Evolutionary conservation across 2,113 vertebrate genomes (phyloP).

Genomic region (Carassius carassius): DNA sequence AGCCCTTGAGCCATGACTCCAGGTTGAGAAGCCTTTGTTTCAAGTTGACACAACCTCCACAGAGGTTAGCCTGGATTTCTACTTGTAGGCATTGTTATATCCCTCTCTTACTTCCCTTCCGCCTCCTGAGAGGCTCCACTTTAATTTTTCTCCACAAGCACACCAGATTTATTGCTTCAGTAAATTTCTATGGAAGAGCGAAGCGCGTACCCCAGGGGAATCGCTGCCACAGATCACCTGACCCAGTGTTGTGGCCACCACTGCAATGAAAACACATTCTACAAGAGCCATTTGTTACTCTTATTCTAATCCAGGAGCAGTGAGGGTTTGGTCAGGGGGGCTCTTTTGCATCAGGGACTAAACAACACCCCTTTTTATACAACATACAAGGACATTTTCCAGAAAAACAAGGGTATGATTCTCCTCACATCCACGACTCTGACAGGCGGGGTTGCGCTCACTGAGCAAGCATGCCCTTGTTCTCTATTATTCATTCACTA

Average conservation of each 20-base stretch:
- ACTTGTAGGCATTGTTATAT: constrained; percentile 41
- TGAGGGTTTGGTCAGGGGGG: constrained; percentile 33
- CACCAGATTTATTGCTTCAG: constrained; percentile 72
- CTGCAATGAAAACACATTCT: constrained; percentile 66
- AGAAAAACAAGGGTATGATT: constrained; percentile 34
- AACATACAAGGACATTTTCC: constrained; percentile 43
- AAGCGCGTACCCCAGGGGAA: constrained; percentile 54
- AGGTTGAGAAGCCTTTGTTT: constrained; percentile 38
- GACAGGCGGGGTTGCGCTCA: constrained; percentile 35
- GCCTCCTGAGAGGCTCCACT: constrained; percentile 64
- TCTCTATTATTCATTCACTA: constrained; percentile 50
- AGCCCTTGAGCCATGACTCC: constrained; percentile 20
- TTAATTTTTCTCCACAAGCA: constrained; percentile 72
- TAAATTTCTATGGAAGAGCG: constrained; percentile 66
- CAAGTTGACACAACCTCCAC: constrained; percentile 44
- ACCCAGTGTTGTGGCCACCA: constrained; percentile 52
- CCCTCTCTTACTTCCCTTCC: constrained; percentile 19
- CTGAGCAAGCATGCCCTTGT: constrained; percentile 38
- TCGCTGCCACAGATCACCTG: constrained; percentile 61
- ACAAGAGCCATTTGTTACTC: constrained; percentile 59
- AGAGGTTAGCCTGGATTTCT: constrained; percentile 49
- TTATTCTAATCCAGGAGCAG: constrained; percentile 54
- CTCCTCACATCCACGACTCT: constrained; percentile 37
- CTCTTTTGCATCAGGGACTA: constrained; percentile 21
- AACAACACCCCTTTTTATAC: constrained; percentile 12